A percentile compares a stretch with the other conserved stretches of the same genome.
phyloP scores from a whole-genome alignment of 2,113 vertebrate genomes.

The Lethenteron camtschaticum region DNA sequence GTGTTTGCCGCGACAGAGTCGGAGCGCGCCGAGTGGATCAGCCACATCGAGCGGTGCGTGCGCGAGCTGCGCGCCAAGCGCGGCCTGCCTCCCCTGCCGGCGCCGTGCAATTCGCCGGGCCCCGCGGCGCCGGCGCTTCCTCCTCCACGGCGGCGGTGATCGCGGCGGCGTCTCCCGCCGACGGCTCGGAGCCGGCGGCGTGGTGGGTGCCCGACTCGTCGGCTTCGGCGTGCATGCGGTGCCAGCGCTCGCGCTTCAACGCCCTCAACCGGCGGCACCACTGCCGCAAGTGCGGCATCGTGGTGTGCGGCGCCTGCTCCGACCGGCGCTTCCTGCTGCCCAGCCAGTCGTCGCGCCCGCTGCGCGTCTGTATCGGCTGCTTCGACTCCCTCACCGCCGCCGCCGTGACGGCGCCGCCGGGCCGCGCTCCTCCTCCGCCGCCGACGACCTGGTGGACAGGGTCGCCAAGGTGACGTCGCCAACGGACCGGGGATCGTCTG shows the following conservation, averaged over 20 bases:
- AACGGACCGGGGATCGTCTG: no score
- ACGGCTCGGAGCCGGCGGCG: neutral
- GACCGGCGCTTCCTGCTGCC: neutral
- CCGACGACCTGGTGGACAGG: no score
- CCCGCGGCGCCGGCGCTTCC: no score
- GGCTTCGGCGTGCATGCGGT: slow-evolving; percentile 4
- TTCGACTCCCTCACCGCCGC: neutral
- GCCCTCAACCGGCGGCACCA: slow-evolving; percentile 6
- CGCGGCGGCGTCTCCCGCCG: neutral
- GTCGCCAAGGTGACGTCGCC: no score
- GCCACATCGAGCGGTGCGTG: neutral
- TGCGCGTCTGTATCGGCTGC: neutral
- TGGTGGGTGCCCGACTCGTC: slow-evolving; percentile 4
- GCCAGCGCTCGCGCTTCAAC: neutral
- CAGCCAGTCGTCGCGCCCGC: slow-evolving; percentile 1
- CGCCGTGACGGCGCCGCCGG: no score
- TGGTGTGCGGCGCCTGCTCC: slow-evolving; percentile 4
- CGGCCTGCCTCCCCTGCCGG: no score
- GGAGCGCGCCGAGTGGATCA: slow-evolving; percentile 1
- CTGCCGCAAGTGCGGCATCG: slow-evolving; percentile 2
- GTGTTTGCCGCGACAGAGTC: neutral
- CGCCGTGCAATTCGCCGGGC: no score
- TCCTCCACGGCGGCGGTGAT: neutral
- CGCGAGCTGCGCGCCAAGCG: neutral
- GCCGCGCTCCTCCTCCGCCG: no score